A percentile compares a stretch with the other conserved stretches of the same genome.
phyloP scores from a whole-genome alignment of 2,113 vertebrate genomes.

The Piaya cayana region DNA sequence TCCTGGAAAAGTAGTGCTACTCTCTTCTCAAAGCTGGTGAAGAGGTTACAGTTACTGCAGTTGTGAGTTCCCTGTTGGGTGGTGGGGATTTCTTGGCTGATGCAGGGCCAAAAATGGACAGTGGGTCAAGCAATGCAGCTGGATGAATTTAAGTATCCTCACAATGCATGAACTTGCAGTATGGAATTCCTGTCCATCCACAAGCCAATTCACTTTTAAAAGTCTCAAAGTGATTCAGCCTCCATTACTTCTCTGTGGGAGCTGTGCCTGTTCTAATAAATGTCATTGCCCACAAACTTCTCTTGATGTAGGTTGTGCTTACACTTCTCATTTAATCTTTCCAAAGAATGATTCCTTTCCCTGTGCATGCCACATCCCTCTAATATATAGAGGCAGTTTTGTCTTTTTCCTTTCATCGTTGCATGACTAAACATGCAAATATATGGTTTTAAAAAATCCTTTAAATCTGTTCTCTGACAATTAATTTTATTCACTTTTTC shows the following conservation, averaged over 20 bases:
- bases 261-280: neutral
- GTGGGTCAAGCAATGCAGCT: neutral
- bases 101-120: accelerated
- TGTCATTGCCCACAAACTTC: neutral
- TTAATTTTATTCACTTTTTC: neutral
- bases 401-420: neutral
- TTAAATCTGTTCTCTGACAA: neutral
- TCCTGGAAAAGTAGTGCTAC: neutral
- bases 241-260: neutral
- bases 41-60: neutral
- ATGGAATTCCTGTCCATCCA: neutral
- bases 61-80: neutral
- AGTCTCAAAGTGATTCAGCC: neutral
- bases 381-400: neutral
- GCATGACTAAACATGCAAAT: neutral
- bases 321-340: neutral
- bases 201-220: neutral
- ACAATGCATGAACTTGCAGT: neutral
- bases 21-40: neutral
- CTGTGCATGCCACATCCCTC: neutral
- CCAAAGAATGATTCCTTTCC: neutral
- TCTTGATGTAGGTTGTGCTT: neutral
- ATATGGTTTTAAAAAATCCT: neutral
- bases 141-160: neutral
- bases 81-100: neutral